Evolutionary conservation across 2,113 vertebrate genomes (phyloP), one percentile per base, ranked within the genome.

Genomic region (Tursiops truncatus): DNA sequence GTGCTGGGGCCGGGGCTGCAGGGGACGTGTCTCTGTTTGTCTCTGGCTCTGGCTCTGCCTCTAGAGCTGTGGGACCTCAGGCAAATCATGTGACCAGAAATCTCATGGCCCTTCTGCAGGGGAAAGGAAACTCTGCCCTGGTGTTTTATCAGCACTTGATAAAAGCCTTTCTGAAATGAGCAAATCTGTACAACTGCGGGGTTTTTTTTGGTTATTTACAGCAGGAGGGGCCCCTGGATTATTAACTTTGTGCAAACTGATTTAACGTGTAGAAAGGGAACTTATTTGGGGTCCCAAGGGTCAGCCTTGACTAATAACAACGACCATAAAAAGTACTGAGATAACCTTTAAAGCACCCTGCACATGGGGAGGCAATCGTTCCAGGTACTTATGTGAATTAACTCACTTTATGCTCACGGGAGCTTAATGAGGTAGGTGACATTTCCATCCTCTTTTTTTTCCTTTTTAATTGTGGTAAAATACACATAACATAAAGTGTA

Each of bases 281-380:
- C 17, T 79, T 93, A 70, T 60, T n/a, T 63, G 82, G 44, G 74
- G 70, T 60, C 82, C n/a, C 18, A 6, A 44, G 68, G 28, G 36
- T 38, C 68, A 77, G 67, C 62, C 25, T 50, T 85, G 77, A 73
- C 76, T 80, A 83, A 77, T 17, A 80, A 65, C 53, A 44, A 65
- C 3, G 71, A 77, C 60, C 76, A 60, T 47, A 44, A 82, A 31
- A 87, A 26, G 38, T 4, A 50, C 14, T 0, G 38, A 23, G 62
- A 2, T 28, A 2, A 8, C 25, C 38, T 70, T 36, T 9, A 8
- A 4, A 18, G 18, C 15, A 33, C 0, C 4, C 36, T 62, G 41
- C 26, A 63, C 33, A 36, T 0, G 3, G 1, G 28, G 7, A 74
- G 68, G 68, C n/a, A 8, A 10, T 6, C 2, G 1, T 53, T 20